Base-by-base conservation (phyloP, 2,888 invertebrate genomes). In the Thereva nobilitata region DNA sequence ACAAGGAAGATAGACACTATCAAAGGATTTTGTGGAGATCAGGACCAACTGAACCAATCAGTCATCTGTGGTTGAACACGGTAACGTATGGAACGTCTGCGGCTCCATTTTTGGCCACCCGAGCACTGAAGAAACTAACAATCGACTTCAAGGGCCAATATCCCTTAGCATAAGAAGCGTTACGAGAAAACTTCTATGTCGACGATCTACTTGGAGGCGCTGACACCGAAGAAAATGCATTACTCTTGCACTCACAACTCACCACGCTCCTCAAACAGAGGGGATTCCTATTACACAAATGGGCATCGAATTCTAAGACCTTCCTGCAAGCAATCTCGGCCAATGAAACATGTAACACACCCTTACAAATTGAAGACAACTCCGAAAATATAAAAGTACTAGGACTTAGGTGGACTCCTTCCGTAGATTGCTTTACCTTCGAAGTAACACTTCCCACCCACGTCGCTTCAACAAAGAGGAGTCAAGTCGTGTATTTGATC, bases 81-180 rank as follows among this genome's bases (percentile, higher is more conserved):
- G 69, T 73, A 7, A 72, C 70, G 4, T 73, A 72, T 54, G 74
- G 74, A 5, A 71, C 66, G 5, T 69, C 71, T 1, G 68, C 72
- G n/a, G 72, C 72, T 4, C 70, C 72, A 12, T 73, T 63, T 67
- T 49, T 73, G 5, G 72, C 72, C 1, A 69, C 68, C 7, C 67
- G 71, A 2, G 66, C 68, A 10, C 47, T 73, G 9, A 55, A 69
- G 9, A 71, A 72, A 53, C 54, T 74, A 1, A 71, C 68, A 9
- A 6, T 47, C 9, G 38, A 61, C 9, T 47, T 47, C 37, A 45
- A 37, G 37, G 38, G 35, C 5, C 10, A 34, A 9, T 57, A 45
- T 38, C 35, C 57, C 7, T 44, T 45, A 10, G 57, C 57, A 5
- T 44, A 47, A 35, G 9, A 41, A 9, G 49, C 49, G 7, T 38